Conservation (phyloP, 2,113 vertebrate species). For the Calidris pugnax region DNA sequence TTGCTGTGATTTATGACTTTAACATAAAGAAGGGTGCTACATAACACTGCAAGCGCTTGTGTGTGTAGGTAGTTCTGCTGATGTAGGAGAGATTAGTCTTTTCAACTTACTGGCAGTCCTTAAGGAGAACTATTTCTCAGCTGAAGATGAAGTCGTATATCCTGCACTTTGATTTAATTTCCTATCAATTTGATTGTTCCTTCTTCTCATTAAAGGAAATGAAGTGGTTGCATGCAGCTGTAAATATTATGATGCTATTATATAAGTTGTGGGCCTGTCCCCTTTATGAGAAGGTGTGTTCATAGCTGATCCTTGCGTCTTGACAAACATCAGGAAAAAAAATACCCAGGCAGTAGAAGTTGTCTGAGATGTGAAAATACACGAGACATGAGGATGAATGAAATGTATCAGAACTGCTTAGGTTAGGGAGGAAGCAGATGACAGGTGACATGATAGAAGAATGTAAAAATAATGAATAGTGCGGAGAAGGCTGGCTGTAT, state of each 20-base stretch:
- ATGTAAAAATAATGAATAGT: neutral
- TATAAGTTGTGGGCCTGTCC: neutral
- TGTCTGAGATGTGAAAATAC: neutral
- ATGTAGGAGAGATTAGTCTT: neutral
- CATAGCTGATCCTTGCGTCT: neutral
- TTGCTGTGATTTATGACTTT: slow-evolving; percentile 10
- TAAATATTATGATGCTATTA: neutral
- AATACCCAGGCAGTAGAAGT: neutral
- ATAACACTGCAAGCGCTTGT: neutral
- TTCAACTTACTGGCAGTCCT: neutral
- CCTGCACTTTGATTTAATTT: neutral
- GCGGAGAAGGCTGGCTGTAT: neutral
- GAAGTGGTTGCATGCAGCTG: neutral
- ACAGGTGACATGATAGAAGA: neutral
- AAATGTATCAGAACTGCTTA: neutral
- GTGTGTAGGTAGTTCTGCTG: neutral
- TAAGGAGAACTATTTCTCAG: neutral
- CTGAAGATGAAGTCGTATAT: neutral
- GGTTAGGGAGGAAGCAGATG: neutral
- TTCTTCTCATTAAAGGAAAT: neutral
- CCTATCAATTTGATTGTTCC: neutral
- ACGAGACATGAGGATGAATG: neutral
- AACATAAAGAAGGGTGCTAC: neutral
- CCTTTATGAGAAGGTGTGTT: neutral
- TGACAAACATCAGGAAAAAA: neutral